Conservation (phyloP, 2,888 invertebrate species). For the Clusia tigrina region DNA sequence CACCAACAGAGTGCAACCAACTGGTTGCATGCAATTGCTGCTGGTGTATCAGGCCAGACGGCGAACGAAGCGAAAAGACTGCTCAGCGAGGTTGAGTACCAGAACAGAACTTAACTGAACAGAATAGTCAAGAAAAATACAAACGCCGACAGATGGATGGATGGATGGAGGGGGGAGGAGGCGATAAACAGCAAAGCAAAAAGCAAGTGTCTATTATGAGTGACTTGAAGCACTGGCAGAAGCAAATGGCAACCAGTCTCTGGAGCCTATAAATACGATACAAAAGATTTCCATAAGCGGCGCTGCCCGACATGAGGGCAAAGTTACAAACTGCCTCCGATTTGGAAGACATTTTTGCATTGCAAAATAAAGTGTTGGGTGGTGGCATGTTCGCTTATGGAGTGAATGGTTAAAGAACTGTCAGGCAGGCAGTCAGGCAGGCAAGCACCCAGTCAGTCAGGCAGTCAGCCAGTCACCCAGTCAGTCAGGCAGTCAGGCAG, state of each 20-base stretch:
- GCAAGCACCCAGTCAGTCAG: not conserved
- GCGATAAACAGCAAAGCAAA: not conserved
- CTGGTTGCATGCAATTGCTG: too few relatives aligned
- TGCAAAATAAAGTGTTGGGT: not conserved
- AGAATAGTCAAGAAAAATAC: not conserved
- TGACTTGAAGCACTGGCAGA: not conserved
- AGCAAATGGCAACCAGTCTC: not conserved
- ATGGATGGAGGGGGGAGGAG: too few relatives aligned
- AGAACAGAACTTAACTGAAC: not conserved
- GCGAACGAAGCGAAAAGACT: too few relatives aligned
- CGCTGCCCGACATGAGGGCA: not conserved
- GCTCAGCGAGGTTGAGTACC: not conserved
- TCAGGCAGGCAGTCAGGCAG: not conserved
- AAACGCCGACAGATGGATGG: not conserved
- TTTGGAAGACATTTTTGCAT: not conserved
- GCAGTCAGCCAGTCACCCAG: too few relatives aligned
- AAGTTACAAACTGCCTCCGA: not conserved
- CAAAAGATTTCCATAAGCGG: not conserved
- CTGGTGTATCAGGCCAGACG: too few relatives aligned
- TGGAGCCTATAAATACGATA: not conserved
- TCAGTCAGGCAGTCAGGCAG: too few relatives aligned
- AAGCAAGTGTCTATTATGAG: not conserved
- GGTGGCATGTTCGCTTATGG: not conserved
- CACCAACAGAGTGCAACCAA: too few relatives aligned
- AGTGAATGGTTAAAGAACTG: not conserved